Evolutionary conservation across 2,797 vertebrate species (phyloP).

Genomic region (Gallinago nigripennis): DNA sequence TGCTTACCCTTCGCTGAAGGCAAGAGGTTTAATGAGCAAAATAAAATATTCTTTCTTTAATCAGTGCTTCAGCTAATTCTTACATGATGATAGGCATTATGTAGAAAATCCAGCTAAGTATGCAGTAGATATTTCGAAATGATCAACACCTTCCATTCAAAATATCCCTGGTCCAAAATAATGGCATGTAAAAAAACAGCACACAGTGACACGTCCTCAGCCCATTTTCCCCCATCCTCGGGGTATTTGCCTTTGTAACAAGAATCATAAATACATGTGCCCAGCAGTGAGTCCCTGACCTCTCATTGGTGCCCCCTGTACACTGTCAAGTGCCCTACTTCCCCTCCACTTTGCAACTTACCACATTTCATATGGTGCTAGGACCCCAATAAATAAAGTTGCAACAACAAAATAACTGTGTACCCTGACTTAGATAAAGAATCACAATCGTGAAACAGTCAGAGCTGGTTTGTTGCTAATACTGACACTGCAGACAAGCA

Average conservation of each 20-base stretch:
- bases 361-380: background rate
- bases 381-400: background rate
- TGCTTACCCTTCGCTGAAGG: background rate
- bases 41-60: background rate
- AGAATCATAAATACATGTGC: rapidly evolving
- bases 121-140: background rate
- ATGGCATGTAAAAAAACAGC: background rate
- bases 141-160: background rate
- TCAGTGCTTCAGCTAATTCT: background rate
- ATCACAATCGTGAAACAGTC: background rate
- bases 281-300: background rate
- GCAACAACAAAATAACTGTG: background rate
- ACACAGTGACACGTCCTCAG: background rate
- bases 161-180: background rate
- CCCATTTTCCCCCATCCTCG: background rate
- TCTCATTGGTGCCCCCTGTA: background rate
- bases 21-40: background rate
- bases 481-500: background rate
- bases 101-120: background rate
- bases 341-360: background rate
- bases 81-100: background rate
- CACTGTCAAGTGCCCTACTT: background rate
- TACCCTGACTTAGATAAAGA: background rate
- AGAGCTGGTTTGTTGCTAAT: background rate
- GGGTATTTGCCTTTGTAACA: background rate